A percentile compares a stretch with the other conserved stretches of the same genome.
These are phyloP conservation scores for Stichopus chloronotus DNA, from an alignment of 35 echinoderm and acorn worm species.

Conservation along the genomic window DNA sequence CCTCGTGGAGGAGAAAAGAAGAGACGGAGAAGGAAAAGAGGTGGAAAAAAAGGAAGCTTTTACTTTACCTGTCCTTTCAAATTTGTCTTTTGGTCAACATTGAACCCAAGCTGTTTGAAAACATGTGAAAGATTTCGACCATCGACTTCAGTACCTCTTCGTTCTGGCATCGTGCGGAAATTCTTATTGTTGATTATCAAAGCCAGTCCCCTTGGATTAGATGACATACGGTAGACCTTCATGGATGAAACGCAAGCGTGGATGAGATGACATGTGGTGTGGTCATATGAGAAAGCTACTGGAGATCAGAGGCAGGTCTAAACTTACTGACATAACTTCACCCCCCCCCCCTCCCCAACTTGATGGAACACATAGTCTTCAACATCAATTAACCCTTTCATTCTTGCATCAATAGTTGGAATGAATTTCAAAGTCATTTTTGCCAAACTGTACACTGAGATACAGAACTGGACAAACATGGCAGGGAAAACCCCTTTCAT, in stretches of 20 bases:
- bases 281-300: background rate
- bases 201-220: constrained; percentile 57
- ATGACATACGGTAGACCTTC: constrained; percentile 48
- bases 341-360: no score
- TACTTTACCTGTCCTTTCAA: constrained; percentile 38
- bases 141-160: constrained; percentile 60
- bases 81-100: constrained; percentile 53
- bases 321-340: no score
- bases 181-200: constrained; percentile 60
- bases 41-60: background rate
- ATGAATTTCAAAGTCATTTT: no score
- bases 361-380: no score
- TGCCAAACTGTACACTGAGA: no score
- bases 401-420: no score
- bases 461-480: no score
- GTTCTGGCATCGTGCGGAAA: constrained; percentile 50
- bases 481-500: no score
- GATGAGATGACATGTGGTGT: constrained; percentile 8
- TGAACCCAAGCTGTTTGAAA: constrained; percentile 57
- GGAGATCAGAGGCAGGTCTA: no score
- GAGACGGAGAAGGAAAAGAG: background rate
- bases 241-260: constrained; percentile 41
- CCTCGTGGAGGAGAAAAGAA: constrained; percentile 59
- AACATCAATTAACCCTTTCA: no score
- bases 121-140: constrained; percentile 37